Base-by-base conservation (phyloP, 2,888 invertebrate genomes). In the Leptinotarsa peninsularis region DNA sequence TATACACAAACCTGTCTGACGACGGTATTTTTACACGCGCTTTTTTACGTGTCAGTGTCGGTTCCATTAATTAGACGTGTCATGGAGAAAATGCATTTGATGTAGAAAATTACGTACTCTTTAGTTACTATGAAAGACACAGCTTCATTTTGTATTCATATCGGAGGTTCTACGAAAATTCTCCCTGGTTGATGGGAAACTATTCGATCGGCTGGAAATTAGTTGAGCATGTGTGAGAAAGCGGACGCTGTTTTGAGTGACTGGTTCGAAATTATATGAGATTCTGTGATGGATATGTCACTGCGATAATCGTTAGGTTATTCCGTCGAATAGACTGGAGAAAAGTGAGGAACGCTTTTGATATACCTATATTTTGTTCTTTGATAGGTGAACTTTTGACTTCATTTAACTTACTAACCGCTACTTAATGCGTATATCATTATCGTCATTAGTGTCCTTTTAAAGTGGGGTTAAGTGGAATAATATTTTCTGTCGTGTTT, bases 31-130 rank as follows among this genome's bases (percentile, higher is more conserved):
- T 63, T 63, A 63, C 63, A 63, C 43, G 63, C 63, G 23, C 23
- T 58, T 63, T 60, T 63, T 63, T 63, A 63, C 63, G 10, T 43
- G 63, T 63, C 63, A 63, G 63, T 63, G 63, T 63, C 43, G 63
- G 63, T 33, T 18, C 58, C 58, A 58, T 58, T 58, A 58, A 23
- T 58, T 58, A 21, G 14, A 23, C 23, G 2, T 23, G 58, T 23
- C 58, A 58, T 15, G 58, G 15, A 58, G 58, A 58, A 58, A 58
- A 58, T 58, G 23, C 23, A 23, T 23, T 58, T 13, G 21, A 23
- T 27, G 23, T 58, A 58, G 58, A 13, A 58, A 54, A 23, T 23
- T 23, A 58, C 23, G 23, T 58, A 58, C 23, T 58, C 10, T 58
- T 58, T 58, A 58, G 58, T 23, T 13, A 21, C 14, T 58, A 27